Conservation (phyloP, 1,140 invertebrate species). For the Aphelenchoides fujianensis region DNA sequence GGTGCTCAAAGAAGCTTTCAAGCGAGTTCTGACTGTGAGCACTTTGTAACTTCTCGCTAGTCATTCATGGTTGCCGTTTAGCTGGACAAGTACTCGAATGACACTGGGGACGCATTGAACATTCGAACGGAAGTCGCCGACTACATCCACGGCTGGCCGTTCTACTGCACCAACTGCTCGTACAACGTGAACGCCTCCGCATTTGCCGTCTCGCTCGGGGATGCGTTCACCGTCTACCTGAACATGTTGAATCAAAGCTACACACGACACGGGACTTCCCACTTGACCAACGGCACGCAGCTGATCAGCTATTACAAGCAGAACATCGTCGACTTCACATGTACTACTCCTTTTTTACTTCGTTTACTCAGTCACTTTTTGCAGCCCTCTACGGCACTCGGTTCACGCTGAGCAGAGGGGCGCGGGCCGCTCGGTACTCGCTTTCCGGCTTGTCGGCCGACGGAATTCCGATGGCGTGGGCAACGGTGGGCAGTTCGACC, state of each 20-base stretch:
- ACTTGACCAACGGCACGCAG: neutral
- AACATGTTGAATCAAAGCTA: neutral
- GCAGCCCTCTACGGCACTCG: neutral
- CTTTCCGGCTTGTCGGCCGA: neutral
- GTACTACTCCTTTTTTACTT: no score
- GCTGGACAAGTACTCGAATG: constrained; percentile 7
- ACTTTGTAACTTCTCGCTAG: neutral
- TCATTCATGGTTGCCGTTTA: neutral
- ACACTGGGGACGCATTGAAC: constrained; percentile 8
- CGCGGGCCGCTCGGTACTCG: neutral
- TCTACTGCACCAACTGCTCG: constrained; percentile 38
- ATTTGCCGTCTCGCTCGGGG: neutral
- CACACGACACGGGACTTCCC: neutral
- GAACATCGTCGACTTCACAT: no score
- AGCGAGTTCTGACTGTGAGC: constrained; percentile 17
- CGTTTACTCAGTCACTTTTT: no score
- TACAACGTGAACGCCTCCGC: neutral
- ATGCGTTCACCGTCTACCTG: neutral
- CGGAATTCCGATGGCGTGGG: neutral
- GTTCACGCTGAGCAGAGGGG: constrained; percentile 1
- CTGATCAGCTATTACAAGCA: neutral
- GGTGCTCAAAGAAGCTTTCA: constrained; percentile 24
- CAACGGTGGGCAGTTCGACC: neutral
- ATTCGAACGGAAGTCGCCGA: constrained; percentile 21
- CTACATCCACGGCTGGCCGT: constrained; percentile 36